These are phyloP conservation scores for Drosophila lutescens DNA, from an alignment of 2,888 invertebrate genomes.

Conservation along the genomic window DNA sequence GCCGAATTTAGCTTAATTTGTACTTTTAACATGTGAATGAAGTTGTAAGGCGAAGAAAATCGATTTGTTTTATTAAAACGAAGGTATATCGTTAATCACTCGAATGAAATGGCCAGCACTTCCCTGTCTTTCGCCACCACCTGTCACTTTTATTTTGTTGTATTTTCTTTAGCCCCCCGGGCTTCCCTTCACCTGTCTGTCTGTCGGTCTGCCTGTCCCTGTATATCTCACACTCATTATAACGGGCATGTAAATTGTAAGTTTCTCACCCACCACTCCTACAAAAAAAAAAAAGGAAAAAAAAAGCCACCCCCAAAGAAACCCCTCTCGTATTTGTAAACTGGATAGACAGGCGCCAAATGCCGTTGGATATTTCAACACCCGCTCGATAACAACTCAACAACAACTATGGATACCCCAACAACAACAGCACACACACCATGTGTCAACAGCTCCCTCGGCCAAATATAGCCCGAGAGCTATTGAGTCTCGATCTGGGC, in stretches of 20 bases:
- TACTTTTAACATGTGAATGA: conserved; percentile 10
- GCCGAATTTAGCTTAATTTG: background rate
- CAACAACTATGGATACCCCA: background rate
- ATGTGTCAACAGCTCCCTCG: conserved; percentile 37
- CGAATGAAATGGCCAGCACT: background rate
- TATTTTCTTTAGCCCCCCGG: background rate
- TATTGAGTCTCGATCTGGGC: conserved; percentile 5
- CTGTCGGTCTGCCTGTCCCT: background rate
- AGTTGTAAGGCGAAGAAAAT: conserved; percentile 12
- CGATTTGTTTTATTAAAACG: background rate
- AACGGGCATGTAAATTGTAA: conserved; percentile 6
- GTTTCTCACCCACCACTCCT: conserved; percentile 13
- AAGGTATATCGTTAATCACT: conserved; percentile 17
- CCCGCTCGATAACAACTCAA: conserved; percentile 51
- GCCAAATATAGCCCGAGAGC: conserved; percentile 3
- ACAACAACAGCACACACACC: conserved; percentile 7
- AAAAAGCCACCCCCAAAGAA: conserved; percentile 2
- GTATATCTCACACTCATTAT: conserved; percentile 19
- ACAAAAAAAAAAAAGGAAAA: too few relatives aligned
- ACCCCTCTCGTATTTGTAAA: conserved; percentile 11
- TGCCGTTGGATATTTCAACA: conserved; percentile 59
- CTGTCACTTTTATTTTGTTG: conserved; percentile 20
- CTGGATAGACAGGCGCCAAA: conserved; percentile 29
- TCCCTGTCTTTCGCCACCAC: conserved; percentile 11
- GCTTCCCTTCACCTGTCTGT: conserved; percentile 1